Evolutionary conservation across 2,888 invertebrate genomes (phyloP), one percentile per base, ranked within the genome.

Genomic region (Merodon equestris): DNA sequence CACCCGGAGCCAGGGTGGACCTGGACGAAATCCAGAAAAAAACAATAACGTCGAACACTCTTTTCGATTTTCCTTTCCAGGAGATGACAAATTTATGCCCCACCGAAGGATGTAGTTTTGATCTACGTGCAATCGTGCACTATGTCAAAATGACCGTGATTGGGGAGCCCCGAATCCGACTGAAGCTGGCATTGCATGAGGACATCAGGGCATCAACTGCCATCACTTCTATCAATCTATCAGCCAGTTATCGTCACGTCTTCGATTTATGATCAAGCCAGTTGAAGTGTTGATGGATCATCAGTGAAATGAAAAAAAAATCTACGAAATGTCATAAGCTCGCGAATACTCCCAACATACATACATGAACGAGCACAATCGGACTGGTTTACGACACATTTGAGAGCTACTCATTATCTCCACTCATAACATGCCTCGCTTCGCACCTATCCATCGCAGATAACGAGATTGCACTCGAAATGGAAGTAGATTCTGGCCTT

Each of bases 391-490:
- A 64, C 40, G 34, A 63, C 61, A 44, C 67, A 73, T 36, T 63
- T 68, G 73, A 77, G 73, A 34, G 14, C 56, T 34, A 64, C 70
- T 74, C 79, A 79, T 64, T 79, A 64, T 68, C 73, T 79, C 64
- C 50, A 66, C 71, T 60, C 60, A 71, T 58, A 66, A 45, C 51
- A 14, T 38, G 48, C 57, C 34, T 44, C 19, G 13, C 50, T 19
- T 53, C 58, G 44, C 68, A 73, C 53, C 61, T 42, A 68, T 67
- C 61, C 67, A 63, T 73, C 73, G 67, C 73, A 67, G 77, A 77
- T 77, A 77, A 77, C 73, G 60, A 70, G 74, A 70, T 79, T 79
- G 60, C 74, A 79, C 79, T 79, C 74, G 68, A 64, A 70, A 74
- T 58, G 60, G 10, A 51, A 53, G 68, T 68, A 68, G 64, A 79